Percentiles rank a stretch among this genome's conserved stretches.
These are phyloP conservation scores for Myodes glareolus DNA, from an alignment of 2,113 vertebrate genomes.

Conservation along the genomic window DNA sequence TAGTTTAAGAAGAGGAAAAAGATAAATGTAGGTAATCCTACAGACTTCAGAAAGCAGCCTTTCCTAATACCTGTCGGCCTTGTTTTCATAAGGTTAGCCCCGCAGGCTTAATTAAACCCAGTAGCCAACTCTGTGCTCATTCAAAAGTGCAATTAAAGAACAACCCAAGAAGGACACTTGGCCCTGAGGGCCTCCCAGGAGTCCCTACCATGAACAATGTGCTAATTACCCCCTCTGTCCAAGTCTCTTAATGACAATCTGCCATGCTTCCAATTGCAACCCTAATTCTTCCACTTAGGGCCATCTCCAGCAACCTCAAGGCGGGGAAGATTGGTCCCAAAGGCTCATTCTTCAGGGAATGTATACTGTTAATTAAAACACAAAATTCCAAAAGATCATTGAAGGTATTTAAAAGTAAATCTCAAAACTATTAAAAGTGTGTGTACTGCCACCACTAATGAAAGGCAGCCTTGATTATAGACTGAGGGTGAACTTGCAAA, in stretches of 20 bases:
- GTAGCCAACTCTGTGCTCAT: constrained; percentile 66
- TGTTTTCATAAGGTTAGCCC: constrained; percentile 68
- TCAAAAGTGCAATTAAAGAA: constrained; percentile 78
- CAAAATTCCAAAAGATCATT: constrained; percentile 6
- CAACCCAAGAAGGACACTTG: constrained; percentile 64
- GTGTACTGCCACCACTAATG: neutral
- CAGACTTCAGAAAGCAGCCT: constrained; percentile 33
- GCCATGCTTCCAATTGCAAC: constrained; percentile 50
- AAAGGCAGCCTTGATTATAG: neutral
- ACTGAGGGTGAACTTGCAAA: neutral
- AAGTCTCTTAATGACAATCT: constrained; percentile 63
- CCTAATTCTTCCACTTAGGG: constrained; percentile 41
- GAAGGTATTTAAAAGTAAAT: constrained; percentile 37
- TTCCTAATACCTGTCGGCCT: constrained; percentile 3
- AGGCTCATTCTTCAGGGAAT: constrained; percentile 38
- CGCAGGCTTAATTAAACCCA: constrained; percentile 77
- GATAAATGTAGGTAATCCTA: neutral
- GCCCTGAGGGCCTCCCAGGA: constrained; percentile 73
- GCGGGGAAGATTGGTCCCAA: constrained; percentile 67
- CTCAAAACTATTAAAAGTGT: neutral
- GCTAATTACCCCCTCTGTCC: constrained; percentile 77
- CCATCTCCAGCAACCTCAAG: constrained; percentile 34
- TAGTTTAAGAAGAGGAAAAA: neutral
- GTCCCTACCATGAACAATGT: constrained; percentile 56
- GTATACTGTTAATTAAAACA: constrained; percentile 46